These are phyloP conservation scores for Lepidurus apus DNA, from an alignment of 1,140 invertebrate genomes.

Conservation along the genomic window DNA sequence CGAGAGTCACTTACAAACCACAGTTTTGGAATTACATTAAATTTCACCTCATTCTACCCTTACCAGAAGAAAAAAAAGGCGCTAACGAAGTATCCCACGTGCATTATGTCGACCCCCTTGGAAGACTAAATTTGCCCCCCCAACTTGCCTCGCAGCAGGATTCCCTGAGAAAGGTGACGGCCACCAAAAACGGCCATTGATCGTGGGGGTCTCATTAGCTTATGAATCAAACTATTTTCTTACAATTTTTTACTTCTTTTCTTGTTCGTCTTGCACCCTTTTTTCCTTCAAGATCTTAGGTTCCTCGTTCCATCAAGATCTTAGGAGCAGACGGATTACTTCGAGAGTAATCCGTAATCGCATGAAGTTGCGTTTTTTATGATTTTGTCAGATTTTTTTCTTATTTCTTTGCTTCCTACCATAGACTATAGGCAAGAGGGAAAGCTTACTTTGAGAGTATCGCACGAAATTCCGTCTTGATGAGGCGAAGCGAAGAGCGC, in stretches of 20 bases:
- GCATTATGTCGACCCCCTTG: background rate
- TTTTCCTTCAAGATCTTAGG: no score
- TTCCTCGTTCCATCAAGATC: background rate
- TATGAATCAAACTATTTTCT: background rate
- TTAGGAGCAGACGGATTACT: background rate
- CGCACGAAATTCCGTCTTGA: background rate
- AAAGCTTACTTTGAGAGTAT: background rate
- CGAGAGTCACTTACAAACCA: background rate
- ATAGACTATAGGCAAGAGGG: background rate
- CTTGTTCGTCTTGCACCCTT: no score
- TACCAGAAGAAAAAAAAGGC: background rate
- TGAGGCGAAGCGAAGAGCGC: background rate
- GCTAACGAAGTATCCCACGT: background rate
- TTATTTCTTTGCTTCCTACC: no score
- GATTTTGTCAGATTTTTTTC: no score
- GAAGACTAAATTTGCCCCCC: background rate
- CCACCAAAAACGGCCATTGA: background rate
- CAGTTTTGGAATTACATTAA: background rate
- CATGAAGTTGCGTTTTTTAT: background rate
- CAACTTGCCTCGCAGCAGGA: background rate
- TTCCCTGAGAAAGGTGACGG: background rate
- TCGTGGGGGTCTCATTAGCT: slow-evolving; percentile 11
- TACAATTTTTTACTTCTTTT: background rate
- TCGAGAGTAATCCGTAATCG: background rate
- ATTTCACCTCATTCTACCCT: background rate